phyloP scores from a whole-genome alignment of 2,113 vertebrate species.

The Thamnaconus septentrionalis region DNA sequence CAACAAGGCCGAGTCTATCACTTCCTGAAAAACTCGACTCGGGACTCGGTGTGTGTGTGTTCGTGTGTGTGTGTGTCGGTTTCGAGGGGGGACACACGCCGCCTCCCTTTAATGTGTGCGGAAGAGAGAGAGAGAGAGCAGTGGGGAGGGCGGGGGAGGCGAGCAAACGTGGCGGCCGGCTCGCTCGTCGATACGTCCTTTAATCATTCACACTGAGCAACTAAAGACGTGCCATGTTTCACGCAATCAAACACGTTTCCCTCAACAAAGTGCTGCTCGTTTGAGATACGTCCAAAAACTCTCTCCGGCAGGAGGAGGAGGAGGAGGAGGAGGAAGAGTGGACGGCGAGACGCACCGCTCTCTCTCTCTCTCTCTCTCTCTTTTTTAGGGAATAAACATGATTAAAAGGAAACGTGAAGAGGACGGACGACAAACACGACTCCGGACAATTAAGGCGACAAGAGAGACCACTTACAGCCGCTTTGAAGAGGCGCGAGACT shows the following conservation, averaged over 20 bases:
- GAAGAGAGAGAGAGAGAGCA: not conserved
- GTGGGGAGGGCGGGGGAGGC: too few species aligned
- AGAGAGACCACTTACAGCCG: conserved; percentile 53
- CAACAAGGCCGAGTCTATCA: conserved; percentile 39
- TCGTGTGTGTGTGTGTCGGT: conserved; percentile 12
- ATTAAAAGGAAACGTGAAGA: conserved; percentile 60
- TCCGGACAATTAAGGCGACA: conserved; percentile 60
- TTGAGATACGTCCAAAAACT: conserved; percentile 55
- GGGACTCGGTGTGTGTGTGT: conserved; percentile 20
- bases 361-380: conserved; percentile 54
- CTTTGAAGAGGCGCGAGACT: conserved; percentile 52
- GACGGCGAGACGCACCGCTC: conserved; percentile 37
- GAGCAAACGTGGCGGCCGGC: not conserved
- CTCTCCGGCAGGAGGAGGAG: conserved; percentile 26
- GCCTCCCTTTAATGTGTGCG: conserved; percentile 29
- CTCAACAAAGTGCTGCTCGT: conserved; percentile 55
- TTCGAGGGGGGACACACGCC: conserved; percentile 34
- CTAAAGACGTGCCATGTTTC: conserved; percentile 58
- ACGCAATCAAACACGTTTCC: conserved; percentile 60
- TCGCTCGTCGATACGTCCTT: conserved; percentile 51
- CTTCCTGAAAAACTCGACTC: conserved; percentile 57
- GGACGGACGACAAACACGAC: conserved; percentile 56
- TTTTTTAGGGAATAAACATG: conserved; percentile 53
- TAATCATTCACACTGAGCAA: conserved; percentile 61
- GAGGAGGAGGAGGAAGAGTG: not conserved